These are phyloP conservation scores for Mionectes olivaceus DNA, from an alignment of 2,797 vertebrate genomes.

Conservation along the genomic window DNA sequence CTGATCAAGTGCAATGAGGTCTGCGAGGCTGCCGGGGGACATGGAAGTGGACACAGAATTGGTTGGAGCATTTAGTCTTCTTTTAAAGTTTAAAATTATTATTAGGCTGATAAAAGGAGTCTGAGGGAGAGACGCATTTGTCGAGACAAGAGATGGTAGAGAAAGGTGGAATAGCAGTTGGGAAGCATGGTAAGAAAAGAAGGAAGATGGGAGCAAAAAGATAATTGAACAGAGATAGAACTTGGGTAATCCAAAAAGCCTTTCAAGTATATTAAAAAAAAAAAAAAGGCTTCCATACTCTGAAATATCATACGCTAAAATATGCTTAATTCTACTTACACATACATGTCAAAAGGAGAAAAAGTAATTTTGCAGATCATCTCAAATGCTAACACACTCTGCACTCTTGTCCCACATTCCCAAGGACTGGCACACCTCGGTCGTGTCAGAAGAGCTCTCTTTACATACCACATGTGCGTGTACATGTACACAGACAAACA, in stretches of 20 bases:
- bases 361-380: neutral
- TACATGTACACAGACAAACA: neutral
- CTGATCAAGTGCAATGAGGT: neutral
- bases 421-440: neutral
- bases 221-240: neutral
- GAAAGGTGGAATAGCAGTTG: neutral
- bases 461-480: rapidly evolving
- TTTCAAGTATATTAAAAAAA: neutral
- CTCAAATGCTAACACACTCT: neutral
- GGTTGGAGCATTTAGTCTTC: neutral
- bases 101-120: neutral
- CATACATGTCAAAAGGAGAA: neutral
- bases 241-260: neutral
- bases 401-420: rapidly evolving
- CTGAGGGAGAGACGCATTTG: neutral
- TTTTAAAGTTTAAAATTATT: neutral
- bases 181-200: neutral
- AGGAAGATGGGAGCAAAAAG: neutral
- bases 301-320: neutral
- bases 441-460: neutral
- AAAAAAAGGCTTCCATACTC: neutral
- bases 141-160: neutral
- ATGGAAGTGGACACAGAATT: neutral
- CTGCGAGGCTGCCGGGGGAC: neutral
- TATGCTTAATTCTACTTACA: neutral